Evolutionary conservation across 1,140 invertebrate species (phyloP).

Genomic region (Mercenaria mercenaria): DNA sequence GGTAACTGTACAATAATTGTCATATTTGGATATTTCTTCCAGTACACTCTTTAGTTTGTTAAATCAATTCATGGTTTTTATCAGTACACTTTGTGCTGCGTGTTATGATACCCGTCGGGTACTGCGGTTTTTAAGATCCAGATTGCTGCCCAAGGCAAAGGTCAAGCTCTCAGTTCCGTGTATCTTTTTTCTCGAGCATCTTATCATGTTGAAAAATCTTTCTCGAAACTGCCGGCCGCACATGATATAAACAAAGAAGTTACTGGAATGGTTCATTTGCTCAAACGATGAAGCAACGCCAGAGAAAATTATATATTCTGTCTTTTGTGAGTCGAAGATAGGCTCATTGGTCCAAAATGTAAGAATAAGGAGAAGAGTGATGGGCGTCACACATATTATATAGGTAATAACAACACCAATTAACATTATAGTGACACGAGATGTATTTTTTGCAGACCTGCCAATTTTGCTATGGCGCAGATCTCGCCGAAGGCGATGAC

Average conservation of each 20-base stretch:
- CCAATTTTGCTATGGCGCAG: not conserved
- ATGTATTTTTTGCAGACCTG: not conserved
- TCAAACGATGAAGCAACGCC: constrained; percentile 53
- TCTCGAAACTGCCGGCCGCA: constrained; percentile 42
- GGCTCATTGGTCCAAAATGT: constrained; percentile 36
- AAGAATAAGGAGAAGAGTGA: constrained; percentile 55
- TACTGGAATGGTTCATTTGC: constrained; percentile 63
- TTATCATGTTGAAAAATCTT: not conserved
- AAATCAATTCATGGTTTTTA: no score
- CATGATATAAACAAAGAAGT: constrained; percentile 62
- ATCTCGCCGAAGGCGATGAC: not conserved
- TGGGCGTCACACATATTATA: constrained; percentile 63
- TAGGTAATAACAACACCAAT: constrained; percentile 64
- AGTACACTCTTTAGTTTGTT: no score
- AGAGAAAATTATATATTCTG: constrained; percentile 36
- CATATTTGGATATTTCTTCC: no score
- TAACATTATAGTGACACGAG: constrained; percentile 63
- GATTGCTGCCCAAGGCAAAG: no score
- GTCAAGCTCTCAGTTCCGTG: no score
- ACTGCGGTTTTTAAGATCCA: no score
- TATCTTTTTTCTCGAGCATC: no score
- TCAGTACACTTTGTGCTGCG: no score
- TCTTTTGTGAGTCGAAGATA: constrained; percentile 47
- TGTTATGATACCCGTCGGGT: no score
- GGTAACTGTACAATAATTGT: no score